Conservation (phyloP, 2,888 invertebrate species). For the Epicampocera succincta region DNA sequence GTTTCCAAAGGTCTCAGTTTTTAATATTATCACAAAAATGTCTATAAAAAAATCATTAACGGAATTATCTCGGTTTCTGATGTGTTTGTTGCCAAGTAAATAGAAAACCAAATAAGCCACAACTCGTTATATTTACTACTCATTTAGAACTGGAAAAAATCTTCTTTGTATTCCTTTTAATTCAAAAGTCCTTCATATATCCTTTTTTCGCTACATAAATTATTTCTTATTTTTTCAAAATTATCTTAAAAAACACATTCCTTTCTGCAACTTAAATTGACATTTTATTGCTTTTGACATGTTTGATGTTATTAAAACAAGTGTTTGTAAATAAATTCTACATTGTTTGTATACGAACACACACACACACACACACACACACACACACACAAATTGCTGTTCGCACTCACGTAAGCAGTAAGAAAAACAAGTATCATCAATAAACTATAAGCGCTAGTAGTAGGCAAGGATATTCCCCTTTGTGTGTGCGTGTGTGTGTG, state of each 20-base stretch:
- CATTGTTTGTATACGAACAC: constrained; percentile 39
- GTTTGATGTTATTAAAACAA: constrained; percentile 63
- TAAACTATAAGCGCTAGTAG: constrained; percentile 40
- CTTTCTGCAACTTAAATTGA: constrained; percentile 64
- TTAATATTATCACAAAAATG: too few relatives aligned
- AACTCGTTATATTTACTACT: background rate
- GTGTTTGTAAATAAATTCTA: constrained; percentile 61
- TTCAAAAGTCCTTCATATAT: constrained; percentile 1
- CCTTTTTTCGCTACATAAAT: constrained; percentile 33
- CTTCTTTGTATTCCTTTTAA: background rate
- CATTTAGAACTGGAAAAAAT: background rate
- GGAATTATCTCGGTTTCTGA: too few relatives aligned
- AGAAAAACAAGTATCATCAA: constrained; percentile 28
- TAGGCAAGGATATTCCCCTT: too few relatives aligned
- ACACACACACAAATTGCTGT: background rate
- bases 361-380: constrained; percentile 26
- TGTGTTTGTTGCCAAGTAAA: too few relatives aligned
- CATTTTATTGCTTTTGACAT: constrained; percentile 70
- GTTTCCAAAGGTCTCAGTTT: too few relatives aligned
- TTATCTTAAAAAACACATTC: constrained; percentile 22
- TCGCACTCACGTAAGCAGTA: background rate
- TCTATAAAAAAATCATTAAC: too few relatives aligned
- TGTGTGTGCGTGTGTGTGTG: background rate
- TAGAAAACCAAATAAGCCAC: background rate
- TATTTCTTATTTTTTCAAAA: constrained; percentile 53